Evolutionary conservation across 2,888 invertebrate genomes (phyloP).

Genomic region (Suillia variegata): DNA sequence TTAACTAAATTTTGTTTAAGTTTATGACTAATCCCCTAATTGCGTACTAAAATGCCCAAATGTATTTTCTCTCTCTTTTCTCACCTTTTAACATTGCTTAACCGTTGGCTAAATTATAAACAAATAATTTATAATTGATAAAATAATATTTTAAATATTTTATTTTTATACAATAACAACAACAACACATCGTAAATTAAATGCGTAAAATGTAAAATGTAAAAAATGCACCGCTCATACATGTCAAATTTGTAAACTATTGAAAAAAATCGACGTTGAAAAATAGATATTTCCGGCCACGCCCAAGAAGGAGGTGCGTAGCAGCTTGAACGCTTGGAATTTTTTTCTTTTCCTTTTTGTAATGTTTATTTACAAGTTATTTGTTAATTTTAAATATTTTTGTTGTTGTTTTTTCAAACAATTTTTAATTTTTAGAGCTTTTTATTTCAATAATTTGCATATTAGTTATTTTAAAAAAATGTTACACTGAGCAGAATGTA

Average conservation of each 20-base stretch:
- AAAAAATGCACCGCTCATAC: too few relatives aligned
- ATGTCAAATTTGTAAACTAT: too few relatives aligned
- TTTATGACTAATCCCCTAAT: not conserved
- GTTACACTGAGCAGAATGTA: not conserved
- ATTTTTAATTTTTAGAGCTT: constrained; percentile 9
- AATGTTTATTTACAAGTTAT: not conserved
- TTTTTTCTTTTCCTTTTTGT: not conserved
- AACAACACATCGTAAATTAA: too few relatives aligned
- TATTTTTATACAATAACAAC: too few relatives aligned
- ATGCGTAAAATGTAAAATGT: too few relatives aligned
- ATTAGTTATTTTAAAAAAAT: constrained; percentile 9
- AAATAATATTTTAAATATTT: too few relatives aligned
- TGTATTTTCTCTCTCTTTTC: too few relatives aligned
- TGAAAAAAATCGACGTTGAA: not conserved
- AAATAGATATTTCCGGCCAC: constrained; percentile 61
- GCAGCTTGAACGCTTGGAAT: constrained; percentile 13
- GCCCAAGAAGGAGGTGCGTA: constrained; percentile 61
- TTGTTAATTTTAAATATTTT: constrained; percentile 10
- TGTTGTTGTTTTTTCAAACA: constrained; percentile 1
- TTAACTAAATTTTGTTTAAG: not conserved
- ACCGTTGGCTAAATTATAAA: not conserved
- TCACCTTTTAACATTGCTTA: not conserved
- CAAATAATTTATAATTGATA: too few relatives aligned
- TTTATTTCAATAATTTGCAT: not conserved
- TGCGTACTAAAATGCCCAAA: not conserved